A percentile compares a stretch with the other conserved stretches of the same genome.
Evolutionary conservation across 1,140 invertebrate genomes (phyloP).

Genomic region (Pemphigus obesinymphae): DNA sequence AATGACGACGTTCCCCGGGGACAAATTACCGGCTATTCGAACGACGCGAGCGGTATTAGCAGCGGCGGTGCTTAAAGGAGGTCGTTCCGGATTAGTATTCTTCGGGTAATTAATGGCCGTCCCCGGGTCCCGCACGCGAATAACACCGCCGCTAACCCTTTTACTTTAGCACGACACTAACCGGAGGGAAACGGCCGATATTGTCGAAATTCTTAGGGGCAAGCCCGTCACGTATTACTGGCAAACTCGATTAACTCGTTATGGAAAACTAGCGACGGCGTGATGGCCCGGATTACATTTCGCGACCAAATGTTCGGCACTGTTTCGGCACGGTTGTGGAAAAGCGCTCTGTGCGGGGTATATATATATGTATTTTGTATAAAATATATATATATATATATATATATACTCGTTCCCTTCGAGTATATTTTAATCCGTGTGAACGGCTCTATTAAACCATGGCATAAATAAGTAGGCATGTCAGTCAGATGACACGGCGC

Average conservation of each 20-base stretch:
- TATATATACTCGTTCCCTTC: too few species aligned
- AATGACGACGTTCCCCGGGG: background rate
- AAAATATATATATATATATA: too few species aligned
- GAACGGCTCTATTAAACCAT: too few species aligned
- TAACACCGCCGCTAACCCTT: background rate
- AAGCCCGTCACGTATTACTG: background rate
- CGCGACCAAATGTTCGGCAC: too few species aligned
- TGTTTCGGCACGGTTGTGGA: too few species aligned
- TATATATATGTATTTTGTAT: too few species aligned
- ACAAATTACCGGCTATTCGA: constrained; percentile 22
- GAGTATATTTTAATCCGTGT: too few species aligned
- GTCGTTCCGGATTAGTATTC: background rate
- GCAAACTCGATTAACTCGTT: constrained; percentile 4
- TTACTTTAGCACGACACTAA: background rate
- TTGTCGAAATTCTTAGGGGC: background rate
- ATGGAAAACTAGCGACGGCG: background rate
- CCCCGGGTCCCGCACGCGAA: background rate
- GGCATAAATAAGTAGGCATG: too few species aligned
- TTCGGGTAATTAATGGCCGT: background rate
- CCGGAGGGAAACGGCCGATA: too few species aligned
- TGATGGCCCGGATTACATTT: too few species aligned
- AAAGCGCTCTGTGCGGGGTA: too few species aligned
- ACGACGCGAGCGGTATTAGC: constrained; percentile 3
- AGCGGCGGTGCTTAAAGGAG: background rate
- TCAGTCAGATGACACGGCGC: too few species aligned